Conservation (phyloP, 2,113 vertebrate genomes). For the Sinosuthora webbiana region DNA sequence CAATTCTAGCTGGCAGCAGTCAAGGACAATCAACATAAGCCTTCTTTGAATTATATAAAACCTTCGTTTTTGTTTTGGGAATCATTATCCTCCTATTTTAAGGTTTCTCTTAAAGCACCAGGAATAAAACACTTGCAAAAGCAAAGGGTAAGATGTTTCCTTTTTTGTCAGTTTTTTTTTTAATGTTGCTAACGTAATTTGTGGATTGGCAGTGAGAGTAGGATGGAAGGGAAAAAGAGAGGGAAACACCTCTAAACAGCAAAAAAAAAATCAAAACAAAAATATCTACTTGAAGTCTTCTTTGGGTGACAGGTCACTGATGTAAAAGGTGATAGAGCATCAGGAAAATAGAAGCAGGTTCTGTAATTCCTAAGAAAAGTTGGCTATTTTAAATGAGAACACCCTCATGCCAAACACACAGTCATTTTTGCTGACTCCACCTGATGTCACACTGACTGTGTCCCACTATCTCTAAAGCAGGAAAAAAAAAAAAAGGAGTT, state of each 20-base stretch:
- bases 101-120: neutral
- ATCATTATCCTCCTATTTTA: neutral
- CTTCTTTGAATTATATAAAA: neutral
- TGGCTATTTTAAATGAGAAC: neutral
- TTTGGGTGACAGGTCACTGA: rapidly evolving
- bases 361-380: neutral
- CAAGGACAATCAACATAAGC: neutral
- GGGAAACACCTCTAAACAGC: neutral
- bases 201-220: neutral
- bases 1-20: neutral
- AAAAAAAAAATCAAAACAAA: neutral
- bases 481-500: neutral
- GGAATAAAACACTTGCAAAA: neutral
- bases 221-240: neutral
- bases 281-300: no score
- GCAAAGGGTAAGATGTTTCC: neutral
- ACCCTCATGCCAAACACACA: neutral
- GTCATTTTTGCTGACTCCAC: neutral
- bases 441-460: neutral
- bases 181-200: neutral
- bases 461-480: neutral
- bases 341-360: neutral
- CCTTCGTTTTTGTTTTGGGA: neutral
- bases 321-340: neutral
- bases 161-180: neutral